These are phyloP conservation scores for Nymphicus hollandicus DNA, from an alignment of 2,113 vertebrate genomes.

Conservation along the genomic window DNA sequence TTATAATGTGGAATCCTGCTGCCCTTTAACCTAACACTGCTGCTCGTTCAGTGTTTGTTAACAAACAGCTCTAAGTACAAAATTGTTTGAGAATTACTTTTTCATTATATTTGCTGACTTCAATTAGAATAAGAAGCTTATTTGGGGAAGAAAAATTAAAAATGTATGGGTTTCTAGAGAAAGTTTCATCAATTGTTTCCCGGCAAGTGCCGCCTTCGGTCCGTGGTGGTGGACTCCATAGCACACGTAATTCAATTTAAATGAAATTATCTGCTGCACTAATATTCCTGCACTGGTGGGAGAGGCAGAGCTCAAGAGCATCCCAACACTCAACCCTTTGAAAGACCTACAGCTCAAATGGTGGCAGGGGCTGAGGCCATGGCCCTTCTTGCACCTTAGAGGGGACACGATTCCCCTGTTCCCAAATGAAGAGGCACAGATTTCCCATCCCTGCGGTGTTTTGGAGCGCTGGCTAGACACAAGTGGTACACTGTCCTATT, in stretches of 20 bases:
- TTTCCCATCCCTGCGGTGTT: not conserved
- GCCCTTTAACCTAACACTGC: slow-evolving; percentile 74
- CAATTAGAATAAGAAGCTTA: slow-evolving; percentile 73
- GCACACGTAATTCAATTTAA: not conserved
- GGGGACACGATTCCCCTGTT: not conserved
- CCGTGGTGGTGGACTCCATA: not conserved
- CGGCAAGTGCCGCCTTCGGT: not conserved
- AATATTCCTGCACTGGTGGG: not conserved
- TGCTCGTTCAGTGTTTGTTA: slow-evolving; percentile 73
- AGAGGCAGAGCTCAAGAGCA: not conserved
- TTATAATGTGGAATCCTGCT: slow-evolving; percentile 70
- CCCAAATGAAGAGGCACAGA: not conserved
- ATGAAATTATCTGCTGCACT: slow-evolving; percentile 15
- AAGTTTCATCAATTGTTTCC: slow-evolving; percentile 60
- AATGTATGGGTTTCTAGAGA: slow-evolving; percentile 52
- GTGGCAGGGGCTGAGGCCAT: not conserved
- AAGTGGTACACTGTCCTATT: not conserved
- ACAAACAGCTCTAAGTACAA: slow-evolving; percentile 77
- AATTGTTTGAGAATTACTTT: slow-evolving; percentile 74
- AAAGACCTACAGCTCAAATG: not conserved
- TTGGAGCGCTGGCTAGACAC: not conserved
- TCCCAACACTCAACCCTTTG: not conserved
- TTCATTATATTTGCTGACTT: slow-evolving; percentile 68
- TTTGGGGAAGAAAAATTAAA: slow-evolving; percentile 66
- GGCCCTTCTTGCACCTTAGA: not conserved